These are phyloP conservation scores for Lepisosteus oculatus DNA, from an alignment of 2,113 vertebrate genomes.

Conservation along the genomic window DNA sequence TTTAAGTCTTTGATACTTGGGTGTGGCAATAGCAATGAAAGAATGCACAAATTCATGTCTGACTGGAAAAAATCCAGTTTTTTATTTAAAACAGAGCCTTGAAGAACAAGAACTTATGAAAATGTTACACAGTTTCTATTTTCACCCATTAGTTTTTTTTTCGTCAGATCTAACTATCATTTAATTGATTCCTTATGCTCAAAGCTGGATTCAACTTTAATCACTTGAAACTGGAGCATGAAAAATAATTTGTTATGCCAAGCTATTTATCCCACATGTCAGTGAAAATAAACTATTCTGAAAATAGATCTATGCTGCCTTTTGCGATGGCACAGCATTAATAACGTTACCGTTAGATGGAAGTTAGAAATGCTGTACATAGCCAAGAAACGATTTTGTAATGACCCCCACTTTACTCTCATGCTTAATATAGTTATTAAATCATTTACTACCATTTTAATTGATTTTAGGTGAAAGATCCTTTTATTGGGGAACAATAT, in stretches of 20 bases:
- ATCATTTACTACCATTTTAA: background rate
- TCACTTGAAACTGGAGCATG: slow-evolving; percentile 66
- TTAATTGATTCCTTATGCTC: slow-evolving; percentile 80
- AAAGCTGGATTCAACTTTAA: slow-evolving; percentile 69
- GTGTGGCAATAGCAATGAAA: slow-evolving; percentile 46
- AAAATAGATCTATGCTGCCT: slow-evolving; percentile 43
- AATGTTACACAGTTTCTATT: slow-evolving; percentile 64
- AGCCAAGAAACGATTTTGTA: slow-evolving; percentile 33
- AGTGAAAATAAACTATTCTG: slow-evolving; percentile 33
- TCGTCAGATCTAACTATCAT: slow-evolving; percentile 74
- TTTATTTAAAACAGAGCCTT: slow-evolving; percentile 75
- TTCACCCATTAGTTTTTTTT: slow-evolving; percentile 71
- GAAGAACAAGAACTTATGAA: slow-evolving; percentile 51
- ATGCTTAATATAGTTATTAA: slow-evolving; percentile 4
- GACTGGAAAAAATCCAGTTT: slow-evolving; percentile 63
- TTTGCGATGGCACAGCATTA: slow-evolving; percentile 58
- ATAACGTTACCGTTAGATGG: slow-evolving; percentile 51
- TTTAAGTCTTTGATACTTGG: slow-evolving; percentile 44
- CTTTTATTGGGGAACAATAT: background rate
- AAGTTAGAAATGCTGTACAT: slow-evolving; percentile 33
- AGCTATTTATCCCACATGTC: slow-evolving; percentile 64
- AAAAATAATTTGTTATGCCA: slow-evolving; percentile 71
- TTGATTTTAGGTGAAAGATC: slow-evolving; percentile 11
- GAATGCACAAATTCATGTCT: slow-evolving; percentile 57
- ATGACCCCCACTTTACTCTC: background rate